phyloP scores from a whole-genome alignment of 2,113 vertebrate genomes.

The Sebastes schlegelii region DNA sequence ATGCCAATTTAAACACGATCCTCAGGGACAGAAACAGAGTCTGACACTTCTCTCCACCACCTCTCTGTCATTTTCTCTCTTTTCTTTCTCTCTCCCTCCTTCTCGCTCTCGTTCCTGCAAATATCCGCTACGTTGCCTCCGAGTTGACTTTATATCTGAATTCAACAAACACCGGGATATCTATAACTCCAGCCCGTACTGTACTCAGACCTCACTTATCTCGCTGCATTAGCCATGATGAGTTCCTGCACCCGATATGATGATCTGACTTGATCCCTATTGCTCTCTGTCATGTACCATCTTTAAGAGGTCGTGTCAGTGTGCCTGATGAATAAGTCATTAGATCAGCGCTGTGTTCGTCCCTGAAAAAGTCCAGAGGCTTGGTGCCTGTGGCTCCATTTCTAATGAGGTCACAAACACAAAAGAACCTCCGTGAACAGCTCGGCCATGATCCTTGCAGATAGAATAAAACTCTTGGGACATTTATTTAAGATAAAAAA shows the following conservation, averaged over 20 bases:
- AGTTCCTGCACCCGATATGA: slow-evolving; percentile 47
- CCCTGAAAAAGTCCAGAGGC: slow-evolving; percentile 40
- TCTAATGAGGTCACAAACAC: slow-evolving; percentile 56
- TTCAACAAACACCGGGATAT: neutral
- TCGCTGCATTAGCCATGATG: neutral
- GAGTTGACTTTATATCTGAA: neutral
- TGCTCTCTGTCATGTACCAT: slow-evolving; percentile 41
- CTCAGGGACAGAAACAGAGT: slow-evolving; percentile 69
- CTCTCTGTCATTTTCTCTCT: slow-evolving; percentile 49
- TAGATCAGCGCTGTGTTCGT: slow-evolving; percentile 14
- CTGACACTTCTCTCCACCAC: slow-evolving; percentile 55
- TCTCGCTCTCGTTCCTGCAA: slow-evolving; percentile 3
- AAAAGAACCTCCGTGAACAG: slow-evolving; percentile 22
- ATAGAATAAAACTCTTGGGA: neutral
- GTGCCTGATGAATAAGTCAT: slow-evolving; percentile 64
- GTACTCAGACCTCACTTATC: slow-evolving; percentile 13
- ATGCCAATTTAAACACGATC: slow-evolving; percentile 78
- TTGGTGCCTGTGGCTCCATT: slow-evolving; percentile 18
- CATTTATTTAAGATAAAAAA: neutral
- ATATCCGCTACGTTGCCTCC: neutral
- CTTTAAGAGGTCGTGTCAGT: slow-evolving; percentile 45
- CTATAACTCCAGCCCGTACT: neutral
- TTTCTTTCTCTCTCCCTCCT: neutral
- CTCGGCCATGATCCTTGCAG: neutral
- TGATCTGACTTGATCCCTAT: slow-evolving; percentile 43